Evolutionary conservation across 53 echinoderm and acorn worm genomes (phyloP), one percentile per base, ranked within the genome.

Genomic region (Henricia sp.): DNA sequence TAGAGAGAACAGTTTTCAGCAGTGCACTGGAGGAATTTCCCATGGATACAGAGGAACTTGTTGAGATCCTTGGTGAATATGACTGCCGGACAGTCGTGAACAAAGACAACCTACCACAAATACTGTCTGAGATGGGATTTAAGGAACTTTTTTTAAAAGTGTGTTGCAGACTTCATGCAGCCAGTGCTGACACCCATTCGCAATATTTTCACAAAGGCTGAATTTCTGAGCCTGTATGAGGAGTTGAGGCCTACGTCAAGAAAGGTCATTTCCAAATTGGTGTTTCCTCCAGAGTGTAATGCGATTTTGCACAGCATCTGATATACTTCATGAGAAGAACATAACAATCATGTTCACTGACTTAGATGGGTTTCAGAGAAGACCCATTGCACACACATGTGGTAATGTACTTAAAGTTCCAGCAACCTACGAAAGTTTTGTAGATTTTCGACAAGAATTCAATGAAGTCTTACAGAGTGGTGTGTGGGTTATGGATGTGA

Each of bases 311-410:
- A 88, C 71, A 60, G 83, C 33, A 4, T 82, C 88, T 13, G 72
- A 82, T 71, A 34, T 70, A 6, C 50, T 71, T 70, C 13, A 37
- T 8, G 35, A 29, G 28, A 37, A 72, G 21, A 41, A 24, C 30
- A 88, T 83, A 12, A 57, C 38, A 21, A 37, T 84, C 21, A 40
- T 19, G 10, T 73, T 84, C 52, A 83, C 74, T 34, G 4, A 69
- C 12, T 55, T 52, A 35, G 12, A 9, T 42, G 89, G 76, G 8
- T 74, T 89, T 28, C 2, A 37, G 57, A 33, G 85, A 69, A 41
- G 85, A 4, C 90, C 90, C 85, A 68, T 90, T 13, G 68, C 67
- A 21, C 85, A 76, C 56, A 89, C 85, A 41, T 89, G 85, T 77
- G 77, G 70, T 10, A 64, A 52, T 73, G 73, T 85, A 38, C 50